Conservation (phyloP, 2,797 vertebrate genomes). For the Hydrocynus forskahlii region DNA sequence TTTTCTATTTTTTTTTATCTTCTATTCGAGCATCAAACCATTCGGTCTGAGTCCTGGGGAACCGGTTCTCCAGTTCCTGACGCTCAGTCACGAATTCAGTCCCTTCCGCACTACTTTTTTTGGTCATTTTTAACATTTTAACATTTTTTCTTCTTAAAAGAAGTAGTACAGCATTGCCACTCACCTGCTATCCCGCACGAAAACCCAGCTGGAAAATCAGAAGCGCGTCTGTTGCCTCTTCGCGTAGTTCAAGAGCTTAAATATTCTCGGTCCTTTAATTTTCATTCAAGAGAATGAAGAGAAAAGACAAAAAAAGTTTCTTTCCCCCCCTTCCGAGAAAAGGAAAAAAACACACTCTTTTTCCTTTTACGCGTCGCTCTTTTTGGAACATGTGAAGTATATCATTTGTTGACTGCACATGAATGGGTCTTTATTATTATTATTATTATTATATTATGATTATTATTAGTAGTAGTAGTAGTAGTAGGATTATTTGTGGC, state of each 20-base stretch:
- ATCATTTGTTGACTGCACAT: slow-evolving; percentile 31
- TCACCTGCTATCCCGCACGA: slow-evolving; percentile 58
- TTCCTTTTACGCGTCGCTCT: slow-evolving; percentile 36
- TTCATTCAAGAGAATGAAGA: slow-evolving; percentile 40
- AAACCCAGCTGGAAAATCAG: slow-evolving; percentile 48
- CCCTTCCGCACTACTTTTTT: too few relatives aligned
- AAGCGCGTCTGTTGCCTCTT: slow-evolving; percentile 39
- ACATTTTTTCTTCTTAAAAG: neutral
- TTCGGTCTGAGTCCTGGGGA: neutral
- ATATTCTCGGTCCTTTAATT: slow-evolving; percentile 35
- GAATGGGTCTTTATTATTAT: neutral
- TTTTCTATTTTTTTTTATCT: neutral
- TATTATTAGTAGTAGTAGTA: too few relatives aligned
- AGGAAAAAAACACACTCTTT: neutral
- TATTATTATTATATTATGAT: too few relatives aligned
- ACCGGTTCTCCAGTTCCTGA: neutral
- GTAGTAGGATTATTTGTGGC: neutral
- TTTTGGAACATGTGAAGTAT: slow-evolving; percentile 44
- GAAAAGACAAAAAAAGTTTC: slow-evolving; percentile 30
- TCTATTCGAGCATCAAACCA: too few relatives aligned
- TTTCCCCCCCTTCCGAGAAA: slow-evolving; percentile 12
- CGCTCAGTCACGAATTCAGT: neutral
- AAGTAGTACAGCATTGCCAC: slow-evolving; percentile 12
- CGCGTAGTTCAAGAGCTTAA: slow-evolving; percentile 18
- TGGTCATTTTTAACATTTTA: too few relatives aligned